Base-by-base conservation (phyloP, 2,113 vertebrate species). In the Cochlearius cochlearius region DNA sequence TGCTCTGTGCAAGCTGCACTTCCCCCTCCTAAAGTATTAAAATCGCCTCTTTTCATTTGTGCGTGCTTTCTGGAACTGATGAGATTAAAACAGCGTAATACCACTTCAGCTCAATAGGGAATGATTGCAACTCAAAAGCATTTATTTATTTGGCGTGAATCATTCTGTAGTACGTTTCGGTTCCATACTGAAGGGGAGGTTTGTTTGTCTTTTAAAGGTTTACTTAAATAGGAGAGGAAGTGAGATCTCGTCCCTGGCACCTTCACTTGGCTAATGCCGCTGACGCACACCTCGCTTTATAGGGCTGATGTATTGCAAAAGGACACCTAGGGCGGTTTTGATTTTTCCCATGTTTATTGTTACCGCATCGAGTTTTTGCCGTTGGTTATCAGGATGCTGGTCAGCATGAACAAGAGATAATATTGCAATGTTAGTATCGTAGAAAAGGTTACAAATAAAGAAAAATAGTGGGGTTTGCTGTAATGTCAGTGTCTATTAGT, bases 111-210 rank as follows among this genome's bases (percentile, higher is more conserved):
- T 95, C 92, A 94, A 81, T 78, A 87, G 95, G 72, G 79, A 94
- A 49, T 87, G 91, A 95, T 88, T 94, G 73, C 88, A 96, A 75
- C 80, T 94, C 68, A 91, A 92, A 92, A 94, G 52, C 86, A 85
- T 87, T 94, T 91, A 88, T 95, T 96, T 94, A 94, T 91, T 76
- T 89, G 92, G 62, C 64, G 43, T 92, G 92, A 91, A 78, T 91
- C 73, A 75, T 71, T 91, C 83, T 45, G 53, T 69, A 68, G 43
- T 52, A 64, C 27, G 23, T 74, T 81, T 84, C 60, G 32, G 38
- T 91, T 85, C 21, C 52, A 79, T 23, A 26, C 10, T 68, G 30
- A 60, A 91, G n/a, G 38, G 56, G 52, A 79, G 21, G 45, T 41
- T 38, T 23, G 43, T 66, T 82, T 80, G 47, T 74, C 68, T 90